Conservation (phyloP, 2,888 invertebrate species). For the Drosophila prolongata region DNA sequence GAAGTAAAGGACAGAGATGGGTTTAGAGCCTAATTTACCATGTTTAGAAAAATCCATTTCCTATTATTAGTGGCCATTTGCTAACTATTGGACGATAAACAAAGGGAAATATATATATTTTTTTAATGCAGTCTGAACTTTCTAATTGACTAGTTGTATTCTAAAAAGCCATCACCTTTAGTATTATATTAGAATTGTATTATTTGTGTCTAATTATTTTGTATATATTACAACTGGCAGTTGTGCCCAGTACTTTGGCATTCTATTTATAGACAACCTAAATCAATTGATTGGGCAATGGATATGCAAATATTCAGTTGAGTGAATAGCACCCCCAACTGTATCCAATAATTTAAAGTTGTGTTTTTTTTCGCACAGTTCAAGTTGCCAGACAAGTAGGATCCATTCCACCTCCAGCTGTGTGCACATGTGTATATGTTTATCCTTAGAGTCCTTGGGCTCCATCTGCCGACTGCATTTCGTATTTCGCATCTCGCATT, state of each 20-base stretch:
- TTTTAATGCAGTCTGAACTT: too few relatives aligned
- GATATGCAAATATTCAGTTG: slow-evolving; percentile 6
- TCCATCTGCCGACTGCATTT: slow-evolving; percentile 25
- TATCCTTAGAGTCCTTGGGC: slow-evolving; percentile 12
- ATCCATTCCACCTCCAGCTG: slow-evolving; percentile 19
- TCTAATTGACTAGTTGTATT: neutral
- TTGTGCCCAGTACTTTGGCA: neutral
- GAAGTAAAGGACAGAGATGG: too few relatives aligned
- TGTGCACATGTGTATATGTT: neutral
- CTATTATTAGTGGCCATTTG: neutral
- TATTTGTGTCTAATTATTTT: too few relatives aligned
- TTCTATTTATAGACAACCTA: neutral
- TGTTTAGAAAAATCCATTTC: neutral
- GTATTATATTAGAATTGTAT: too few relatives aligned
- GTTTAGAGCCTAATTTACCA: too few relatives aligned
- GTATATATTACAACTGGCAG: neutral
- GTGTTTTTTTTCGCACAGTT: slow-evolving; percentile 9
- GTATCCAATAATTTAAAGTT: slow-evolving; percentile 21
- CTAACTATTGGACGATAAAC: too few relatives aligned
- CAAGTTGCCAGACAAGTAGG: slow-evolving; percentile 37
- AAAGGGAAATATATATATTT: too few relatives aligned
- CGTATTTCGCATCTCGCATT: slow-evolving; percentile 11
- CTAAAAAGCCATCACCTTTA: neutral
- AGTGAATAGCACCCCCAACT: slow-evolving; percentile 2
- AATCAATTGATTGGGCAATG: neutral